Base-by-base conservation (phyloP, 2,797 vertebrate species). In the Oreochromis grahami region DNA sequence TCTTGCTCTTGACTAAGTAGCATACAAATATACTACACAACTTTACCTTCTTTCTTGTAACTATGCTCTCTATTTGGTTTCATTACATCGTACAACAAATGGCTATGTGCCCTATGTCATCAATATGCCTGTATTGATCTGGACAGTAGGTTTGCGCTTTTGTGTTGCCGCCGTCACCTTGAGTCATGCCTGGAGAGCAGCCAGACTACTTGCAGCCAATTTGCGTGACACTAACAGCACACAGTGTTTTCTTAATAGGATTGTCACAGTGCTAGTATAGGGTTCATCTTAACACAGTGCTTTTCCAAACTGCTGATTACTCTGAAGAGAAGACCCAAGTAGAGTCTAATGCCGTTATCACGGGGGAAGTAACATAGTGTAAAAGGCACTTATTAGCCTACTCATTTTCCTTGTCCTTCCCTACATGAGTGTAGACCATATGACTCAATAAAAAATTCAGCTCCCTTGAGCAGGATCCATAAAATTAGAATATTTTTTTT, bases 121-220 rank as follows among this genome's bases (percentile, higher is more conserved):
- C 90, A 85, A 83, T 91, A 90, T 91, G 88, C 89, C 83, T 78
- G 78, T 89, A 95, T 91, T 86, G 94, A 95, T 95, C 89, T 81
- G 84, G 84, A 93, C 92, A 90, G 90, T 91, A 93, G 90, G 90
- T 92, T 84, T 93, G 89, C 85, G 87, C 85, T 92, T 83, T 90
- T 91, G 91, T 87, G 88, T 88, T 87, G 87, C 85, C 77, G 86
- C 88, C 82, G 88, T 96, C 95, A 96, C 95, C 96, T 96, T 96
- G 95, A 95, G 93, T 94, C 94, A 92, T 95, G 93, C 91, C 87
- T 95, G 95, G 92, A 95, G 82, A 91, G 79, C 82, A 70, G 94
- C 95, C 96, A 96, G 87, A 86, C 87, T 89, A 92, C 94, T 95
- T 94, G 92, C 90, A 95, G 94, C 84, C 95, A 95, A 95, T 96